Base-by-base conservation (phyloP, 2,888 invertebrate genomes). In the Anoncus sp. region DNA sequence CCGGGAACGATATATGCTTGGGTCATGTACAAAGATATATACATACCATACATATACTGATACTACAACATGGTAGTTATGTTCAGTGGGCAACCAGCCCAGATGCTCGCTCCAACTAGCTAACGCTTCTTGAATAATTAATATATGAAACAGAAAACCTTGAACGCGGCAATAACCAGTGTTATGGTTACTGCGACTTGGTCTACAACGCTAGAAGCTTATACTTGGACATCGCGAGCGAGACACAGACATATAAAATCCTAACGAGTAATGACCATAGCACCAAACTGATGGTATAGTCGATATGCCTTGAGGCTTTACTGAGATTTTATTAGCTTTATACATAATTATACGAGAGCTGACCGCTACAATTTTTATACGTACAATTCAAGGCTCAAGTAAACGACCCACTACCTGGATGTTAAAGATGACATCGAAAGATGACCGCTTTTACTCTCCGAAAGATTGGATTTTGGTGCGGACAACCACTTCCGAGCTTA, bases 91-190 rank as follows among this genome's bases (percentile, higher is more conserved):
- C 38, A 72, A 63, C 16, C 27, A 12, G 18, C 45, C 55, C 40
- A 55, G 66, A 67, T 47, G 35, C 45, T 53, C 27, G 66, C 60
- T 27, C 45, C 60, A 40, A n/a, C 16, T 45, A 22, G 53, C 38
- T 22, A 62, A 76, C 53, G 66, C 66, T 72, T 40, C 59, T 62
- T 76, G 72, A 72, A 67, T 76, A 66, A 76, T 76, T 72, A 76
- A 76, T 76, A 40, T 27, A 47, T 18, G 57, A 75, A 31, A 51
- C 65, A 40, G 70, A 43, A 65, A 70, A 47, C 16, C 62, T 47
- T 62, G 49, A 65, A 59, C 43, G 55, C 27, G 9, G 27, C 40
- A 14, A 49, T 67, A 67, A 57, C 62, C 38, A 47, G 24, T n/a
- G 51, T 72, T 55, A 60, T 20, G n/a, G 35, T 49, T 12, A 45